Conservation (phyloP, 2,113 vertebrate species). For the Manacus vitellinus region DNA sequence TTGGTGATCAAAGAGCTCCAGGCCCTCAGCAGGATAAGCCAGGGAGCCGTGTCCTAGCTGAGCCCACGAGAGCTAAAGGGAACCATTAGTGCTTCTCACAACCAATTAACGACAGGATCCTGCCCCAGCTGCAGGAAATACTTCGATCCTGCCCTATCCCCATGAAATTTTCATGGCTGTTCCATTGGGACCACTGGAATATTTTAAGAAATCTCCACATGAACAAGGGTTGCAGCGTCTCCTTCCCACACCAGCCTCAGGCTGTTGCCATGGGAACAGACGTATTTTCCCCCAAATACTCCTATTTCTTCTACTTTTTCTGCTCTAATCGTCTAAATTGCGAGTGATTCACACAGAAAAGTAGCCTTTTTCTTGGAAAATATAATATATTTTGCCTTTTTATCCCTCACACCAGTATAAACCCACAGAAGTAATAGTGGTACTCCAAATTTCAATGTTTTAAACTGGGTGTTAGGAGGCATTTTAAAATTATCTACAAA, state of each 20-base stretch:
- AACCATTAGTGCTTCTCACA: rapidly evolving
- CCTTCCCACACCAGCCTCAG: background rate
- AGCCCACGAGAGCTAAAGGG: background rate
- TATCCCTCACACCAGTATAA: background rate
- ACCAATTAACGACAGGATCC: background rate
- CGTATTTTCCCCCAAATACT: background rate
- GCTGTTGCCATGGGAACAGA: conserved; percentile 18
- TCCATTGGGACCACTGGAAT: background rate
- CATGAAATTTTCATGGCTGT: background rate
- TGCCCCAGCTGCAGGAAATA: background rate
- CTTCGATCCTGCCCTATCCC: background rate
- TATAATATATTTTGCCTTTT: background rate
- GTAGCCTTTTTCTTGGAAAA: background rate
- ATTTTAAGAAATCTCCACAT: background rate
- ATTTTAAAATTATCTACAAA: background rate
- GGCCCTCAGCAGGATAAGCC: background rate
- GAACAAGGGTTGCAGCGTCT: background rate
- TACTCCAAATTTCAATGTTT: background rate
- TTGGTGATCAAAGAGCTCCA: background rate
- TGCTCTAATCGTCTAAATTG: background rate
- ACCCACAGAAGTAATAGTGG: background rate
- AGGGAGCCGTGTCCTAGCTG: rapidly evolving
- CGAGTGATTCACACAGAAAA: background rate
- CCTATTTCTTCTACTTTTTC: background rate
- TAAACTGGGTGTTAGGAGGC: background rate